Conservation (phyloP, 2,113 vertebrate genomes). For the Camelus dromedarius region DNA sequence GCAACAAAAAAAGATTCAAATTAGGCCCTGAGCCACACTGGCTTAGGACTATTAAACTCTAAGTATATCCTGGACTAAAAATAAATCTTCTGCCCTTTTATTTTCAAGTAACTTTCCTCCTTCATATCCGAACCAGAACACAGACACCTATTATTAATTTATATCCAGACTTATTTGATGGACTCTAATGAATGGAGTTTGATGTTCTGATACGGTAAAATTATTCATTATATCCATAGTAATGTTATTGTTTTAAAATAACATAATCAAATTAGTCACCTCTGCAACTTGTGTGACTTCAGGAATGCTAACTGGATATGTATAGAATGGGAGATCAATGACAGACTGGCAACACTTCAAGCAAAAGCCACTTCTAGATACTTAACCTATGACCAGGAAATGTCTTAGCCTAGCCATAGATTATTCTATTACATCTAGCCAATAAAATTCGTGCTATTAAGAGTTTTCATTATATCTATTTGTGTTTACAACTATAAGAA, state of each 20-base stretch:
- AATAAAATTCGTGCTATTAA: slow-evolving; percentile 19
- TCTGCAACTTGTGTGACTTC: slow-evolving; percentile 35
- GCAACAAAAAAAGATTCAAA: slow-evolving; percentile 58
- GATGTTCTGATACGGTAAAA: slow-evolving; percentile 46
- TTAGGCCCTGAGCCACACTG: slow-evolving; percentile 63
- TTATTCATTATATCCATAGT: slow-evolving; percentile 27
- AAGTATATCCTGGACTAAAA: slow-evolving; percentile 45
- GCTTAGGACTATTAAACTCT: slow-evolving; percentile 64
- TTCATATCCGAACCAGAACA: slow-evolving; percentile 37
- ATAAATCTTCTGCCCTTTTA: slow-evolving; percentile 26
- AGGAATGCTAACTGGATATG: slow-evolving; percentile 37
- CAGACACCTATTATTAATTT: slow-evolving; percentile 40
- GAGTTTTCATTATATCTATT: slow-evolving; percentile 52
- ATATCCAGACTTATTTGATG: slow-evolving; percentile 34
- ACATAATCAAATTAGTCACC: slow-evolving; percentile 45
- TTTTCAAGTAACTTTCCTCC: slow-evolving; percentile 59
- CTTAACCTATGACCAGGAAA: slow-evolving; percentile 59
- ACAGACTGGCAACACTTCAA: slow-evolving; percentile 8
- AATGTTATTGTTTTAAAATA: slow-evolving; percentile 70
- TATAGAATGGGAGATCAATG: slow-evolving; percentile 23
- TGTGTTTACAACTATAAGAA: slow-evolving; percentile 26
- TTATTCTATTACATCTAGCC: slow-evolving; percentile 47
- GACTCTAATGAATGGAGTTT: slow-evolving; percentile 59
- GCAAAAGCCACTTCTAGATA: slow-evolving; percentile 31
- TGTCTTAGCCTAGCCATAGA: slow-evolving; percentile 39